These are phyloP conservation scores for Ciconia stormi DNA, from an alignment of 2,113 vertebrate species.

Conservation along the genomic window DNA sequence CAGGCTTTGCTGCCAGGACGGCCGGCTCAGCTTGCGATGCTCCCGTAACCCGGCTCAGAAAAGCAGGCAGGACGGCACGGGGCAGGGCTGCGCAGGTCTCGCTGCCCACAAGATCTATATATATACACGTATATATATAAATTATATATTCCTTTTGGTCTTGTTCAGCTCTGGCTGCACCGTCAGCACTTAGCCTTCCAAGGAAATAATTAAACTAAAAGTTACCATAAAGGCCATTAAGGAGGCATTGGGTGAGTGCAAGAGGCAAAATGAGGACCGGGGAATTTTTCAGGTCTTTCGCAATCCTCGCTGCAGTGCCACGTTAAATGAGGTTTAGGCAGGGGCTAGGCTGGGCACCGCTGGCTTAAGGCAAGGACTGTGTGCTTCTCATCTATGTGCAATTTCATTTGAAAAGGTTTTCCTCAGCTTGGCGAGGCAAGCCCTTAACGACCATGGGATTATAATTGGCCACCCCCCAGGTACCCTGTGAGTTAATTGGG, in stretches of 20 bases:
- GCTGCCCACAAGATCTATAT: accelerated
- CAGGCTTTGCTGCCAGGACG: neutral
- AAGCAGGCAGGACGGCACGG: neutral
- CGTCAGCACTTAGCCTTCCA: neutral
- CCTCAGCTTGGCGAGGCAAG: neutral
- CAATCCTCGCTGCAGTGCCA: accelerated
- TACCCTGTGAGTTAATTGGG: neutral
- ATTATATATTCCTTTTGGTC: neutral
- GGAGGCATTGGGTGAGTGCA: neutral
- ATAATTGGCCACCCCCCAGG: neutral
- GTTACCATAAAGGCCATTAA: neutral
- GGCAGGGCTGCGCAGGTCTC: neutral
- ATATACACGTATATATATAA: neutral
- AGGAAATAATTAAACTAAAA: neutral
- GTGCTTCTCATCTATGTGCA: neutral
- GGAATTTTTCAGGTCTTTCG: neutral
- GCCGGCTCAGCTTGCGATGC: neutral
- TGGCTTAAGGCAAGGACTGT: neutral
- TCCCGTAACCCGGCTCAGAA: accelerated
- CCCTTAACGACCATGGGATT: neutral
- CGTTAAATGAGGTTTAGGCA: neutral
- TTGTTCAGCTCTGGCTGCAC: neutral
- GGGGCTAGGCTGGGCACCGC: neutral
- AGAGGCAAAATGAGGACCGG: accelerated
- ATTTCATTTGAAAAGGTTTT: neutral